Evolutionary conservation across 2,797 vertebrate genomes (phyloP).

Genomic region (Gymnothorax javanicus): DNA sequence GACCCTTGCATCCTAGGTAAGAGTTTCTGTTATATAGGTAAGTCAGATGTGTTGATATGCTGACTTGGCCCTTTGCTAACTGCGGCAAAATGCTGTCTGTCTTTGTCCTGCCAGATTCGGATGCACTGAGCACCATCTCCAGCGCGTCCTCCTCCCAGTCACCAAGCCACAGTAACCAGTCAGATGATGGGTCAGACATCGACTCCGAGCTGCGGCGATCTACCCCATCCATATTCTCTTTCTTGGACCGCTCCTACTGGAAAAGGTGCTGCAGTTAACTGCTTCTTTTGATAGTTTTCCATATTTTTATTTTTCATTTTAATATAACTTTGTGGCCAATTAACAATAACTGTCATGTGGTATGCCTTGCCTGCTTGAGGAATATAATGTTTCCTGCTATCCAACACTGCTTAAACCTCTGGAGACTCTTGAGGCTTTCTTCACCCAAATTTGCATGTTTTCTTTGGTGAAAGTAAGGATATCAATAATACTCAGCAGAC

Average conservation of each 20-base stretch:
- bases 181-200: slow-evolving; percentile 79
- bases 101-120: slow-evolving; percentile 68
- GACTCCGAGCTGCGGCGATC: slow-evolving; percentile 78
- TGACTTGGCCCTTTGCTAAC: not conserved
- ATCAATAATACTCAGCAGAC: not conserved
- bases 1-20: not conserved
- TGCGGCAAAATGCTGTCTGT: not conserved
- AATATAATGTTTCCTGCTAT: too few species aligned
- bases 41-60: not conserved
- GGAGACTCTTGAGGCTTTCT: not conserved
- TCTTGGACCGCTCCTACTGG: slow-evolving; percentile 82
- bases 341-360: not conserved
- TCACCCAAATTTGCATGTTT: not conserved
- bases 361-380: not conserved
- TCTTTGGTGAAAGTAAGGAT: not conserved
- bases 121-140: slow-evolving; percentile 82
- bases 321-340: not conserved
- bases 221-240: slow-evolving; percentile 70
- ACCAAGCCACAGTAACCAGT: slow-evolving; percentile 81
- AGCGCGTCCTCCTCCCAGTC: slow-evolving; percentile 80
- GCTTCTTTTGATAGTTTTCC: not conserved
- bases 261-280: slow-evolving; percentile 66
- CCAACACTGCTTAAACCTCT: not conserved
- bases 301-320: too few species aligned
- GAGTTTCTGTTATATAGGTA: not conserved